These are phyloP conservation scores for Thelaira solivaga DNA, from an alignment of 2,888 invertebrate species.

Conservation along the genomic window DNA sequence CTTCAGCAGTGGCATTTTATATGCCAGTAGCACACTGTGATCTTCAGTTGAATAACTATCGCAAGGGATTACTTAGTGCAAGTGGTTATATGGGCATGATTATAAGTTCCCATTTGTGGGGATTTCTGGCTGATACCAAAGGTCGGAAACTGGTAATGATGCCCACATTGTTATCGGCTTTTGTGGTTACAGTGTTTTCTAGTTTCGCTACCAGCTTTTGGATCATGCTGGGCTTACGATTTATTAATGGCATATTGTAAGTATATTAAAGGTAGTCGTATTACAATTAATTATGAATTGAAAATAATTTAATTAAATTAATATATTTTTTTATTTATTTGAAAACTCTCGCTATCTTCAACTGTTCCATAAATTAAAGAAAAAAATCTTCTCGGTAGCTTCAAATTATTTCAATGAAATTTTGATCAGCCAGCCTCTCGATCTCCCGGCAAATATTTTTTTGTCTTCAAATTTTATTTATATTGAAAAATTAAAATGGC, in stretches of 20 bases:
- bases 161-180: conserved; percentile 77
- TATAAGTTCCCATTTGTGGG: conserved; percentile 79
- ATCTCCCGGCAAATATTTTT: too few relatives aligned
- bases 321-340: too few relatives aligned
- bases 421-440: too few relatives aligned
- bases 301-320: too few relatives aligned
- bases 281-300: neutral
- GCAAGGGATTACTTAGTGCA: conserved; percentile 76
- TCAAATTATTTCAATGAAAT: too few relatives aligned
- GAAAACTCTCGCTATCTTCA: too few relatives aligned
- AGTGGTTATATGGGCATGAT: conserved; percentile 77
- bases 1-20: conserved; percentile 78
- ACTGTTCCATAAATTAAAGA: too few relatives aligned
- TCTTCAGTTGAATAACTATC: conserved; percentile 73
- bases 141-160: conserved; percentile 78
- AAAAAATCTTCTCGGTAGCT: too few relatives aligned
- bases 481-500: too few relatives aligned
- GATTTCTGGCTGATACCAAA: conserved; percentile 79
- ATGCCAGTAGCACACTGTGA: conserved; percentile 78
- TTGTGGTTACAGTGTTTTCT: conserved; percentile 77
- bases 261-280: conserved; percentile 57
- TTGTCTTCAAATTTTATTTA: too few relatives aligned
- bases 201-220: conserved; percentile 78
- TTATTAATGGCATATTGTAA: conserved; percentile 79
- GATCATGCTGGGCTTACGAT: conserved; percentile 78